Base-by-base conservation (phyloP, 2,797 vertebrate genomes). In the Enteromius anoplus region DNA sequence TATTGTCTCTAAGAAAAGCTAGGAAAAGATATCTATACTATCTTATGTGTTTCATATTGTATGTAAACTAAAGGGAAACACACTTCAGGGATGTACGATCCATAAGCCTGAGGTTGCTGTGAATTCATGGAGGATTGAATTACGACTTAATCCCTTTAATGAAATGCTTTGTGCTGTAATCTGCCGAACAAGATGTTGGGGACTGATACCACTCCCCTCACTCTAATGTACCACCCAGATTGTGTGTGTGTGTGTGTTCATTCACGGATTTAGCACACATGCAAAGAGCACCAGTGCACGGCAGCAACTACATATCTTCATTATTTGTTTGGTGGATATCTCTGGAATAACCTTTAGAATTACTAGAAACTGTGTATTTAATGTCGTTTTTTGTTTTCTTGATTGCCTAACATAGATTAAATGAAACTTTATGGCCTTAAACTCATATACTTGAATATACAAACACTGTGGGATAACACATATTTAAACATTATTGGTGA, bases 141-240 rank as follows among this genome's bases (percentile, higher is more conserved):
- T 84, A 85, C 68, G 23, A 32, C 47, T 26, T 80, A 85, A 85
- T 85, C 76, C 85, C 34, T 76, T 85, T 84, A 81, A 84, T 87
- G 58, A 86, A 87, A 81, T 42, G 55, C 37, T 82, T 72, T 81
- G 62, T 68, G 70, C 73, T 82, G 40, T 73, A 78, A 60, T 88
- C 87, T 88, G 23, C 80, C 6, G 69, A 84, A 82, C 26, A 65
- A 76, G 71, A 87, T 75, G 65, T 68, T 66, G 8, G 37, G 66
- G 8, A 68, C 58, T n/a, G 34, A 83, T 73, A 75, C 58, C 42
- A 69, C 21, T 75, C 49, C 75, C 49, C 42, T 70, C 23, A 40
- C 69, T 83, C 15, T 34, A 80, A 37, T 70, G 19, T 49, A 60
- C 71, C 53, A 81, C 12, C 65, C 45, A 64, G 29, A 58, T 40